These are phyloP conservation scores for Perithous albicinctus DNA, from an alignment of 2,888 invertebrate genomes.

Conservation along the genomic window DNA sequence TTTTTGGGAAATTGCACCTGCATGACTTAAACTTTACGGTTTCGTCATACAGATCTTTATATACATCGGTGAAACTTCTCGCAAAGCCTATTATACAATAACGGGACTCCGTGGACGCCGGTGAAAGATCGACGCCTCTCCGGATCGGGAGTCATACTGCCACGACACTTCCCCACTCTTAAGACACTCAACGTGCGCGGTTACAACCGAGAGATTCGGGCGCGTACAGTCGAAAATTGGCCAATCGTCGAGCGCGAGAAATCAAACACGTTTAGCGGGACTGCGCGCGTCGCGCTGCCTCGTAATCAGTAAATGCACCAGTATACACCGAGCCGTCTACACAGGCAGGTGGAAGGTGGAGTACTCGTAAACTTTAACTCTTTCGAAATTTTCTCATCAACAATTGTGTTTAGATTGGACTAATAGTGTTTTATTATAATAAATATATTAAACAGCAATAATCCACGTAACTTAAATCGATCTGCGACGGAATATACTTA, in stretches of 20 bases:
- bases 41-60: conserved; percentile 1
- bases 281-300: conserved; percentile 19
- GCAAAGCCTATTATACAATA: conserved; percentile 49
- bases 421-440: not conserved
- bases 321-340: conserved; percentile 62
- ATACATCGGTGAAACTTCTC: not conserved
- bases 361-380: conserved; percentile 14
- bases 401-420: not conserved
- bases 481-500: not conserved
- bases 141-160: no score
- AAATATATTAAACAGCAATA: not conserved
- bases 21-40: not conserved
- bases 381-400: not conserved
- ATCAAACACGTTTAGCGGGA: conserved; percentile 58
- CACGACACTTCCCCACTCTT: conserved; percentile 17
- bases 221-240: conserved; percentile 29
- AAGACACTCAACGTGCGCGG: not conserved
- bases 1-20: not conserved
- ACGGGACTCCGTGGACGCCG: conserved; percentile 36
- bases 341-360: conserved; percentile 49
- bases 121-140: no score
- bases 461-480: no score
- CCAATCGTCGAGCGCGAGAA: conserved; percentile 44
- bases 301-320: conserved; percentile 36
- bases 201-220: not conserved